A percentile compares a stretch with the other conserved stretches of the same genome.
Conservation (phyloP, 2,888 invertebrate genomes). For the Brenthis daphne region DNA sequence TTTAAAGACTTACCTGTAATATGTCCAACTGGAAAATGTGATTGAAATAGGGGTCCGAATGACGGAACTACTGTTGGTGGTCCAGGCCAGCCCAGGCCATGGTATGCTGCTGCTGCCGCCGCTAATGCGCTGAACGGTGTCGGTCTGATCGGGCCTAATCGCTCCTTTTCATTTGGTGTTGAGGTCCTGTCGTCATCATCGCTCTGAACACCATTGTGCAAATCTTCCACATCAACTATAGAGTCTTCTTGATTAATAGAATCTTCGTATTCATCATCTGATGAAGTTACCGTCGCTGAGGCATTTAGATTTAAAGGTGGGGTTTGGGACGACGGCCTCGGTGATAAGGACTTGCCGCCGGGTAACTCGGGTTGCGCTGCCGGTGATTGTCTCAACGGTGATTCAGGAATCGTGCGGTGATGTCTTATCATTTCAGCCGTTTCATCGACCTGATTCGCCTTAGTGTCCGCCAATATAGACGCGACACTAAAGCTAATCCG, state of each 20-base stretch:
- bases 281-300: constrained; percentile 76
- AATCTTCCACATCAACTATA: constrained; percentile 90
- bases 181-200: constrained; percentile 74
- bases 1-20: constrained; percentile 64
- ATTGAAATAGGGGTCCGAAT: constrained; percentile 86
- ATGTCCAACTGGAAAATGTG: constrained; percentile 81
- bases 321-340: constrained; percentile 69
- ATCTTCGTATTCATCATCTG: constrained; percentile 86
- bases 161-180: constrained; percentile 60
- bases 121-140: constrained; percentile 87
- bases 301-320: constrained; percentile 75
- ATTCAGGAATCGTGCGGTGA: constrained; percentile 76
- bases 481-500: constrained; percentile 94
- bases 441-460: constrained; percentile 80
- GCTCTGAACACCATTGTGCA: constrained; percentile 81
- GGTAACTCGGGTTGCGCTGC: constrained; percentile 74
- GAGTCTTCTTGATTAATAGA: constrained; percentile 86
- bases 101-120: constrained; percentile 87
- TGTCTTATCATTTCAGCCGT: constrained; percentile 78
- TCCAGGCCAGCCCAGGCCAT: constrained; percentile 83
- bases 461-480: constrained; percentile 91
- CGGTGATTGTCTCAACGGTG: constrained; percentile 74
- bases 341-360: constrained; percentile 67
- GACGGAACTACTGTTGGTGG: constrained; percentile 82
- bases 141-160: constrained; percentile 86